A percentile compares a stretch with the other conserved stretches of the same genome.
phyloP scores from a whole-genome alignment of 2,888 invertebrate genomes.

The Plemyria rubiginata region DNA sequence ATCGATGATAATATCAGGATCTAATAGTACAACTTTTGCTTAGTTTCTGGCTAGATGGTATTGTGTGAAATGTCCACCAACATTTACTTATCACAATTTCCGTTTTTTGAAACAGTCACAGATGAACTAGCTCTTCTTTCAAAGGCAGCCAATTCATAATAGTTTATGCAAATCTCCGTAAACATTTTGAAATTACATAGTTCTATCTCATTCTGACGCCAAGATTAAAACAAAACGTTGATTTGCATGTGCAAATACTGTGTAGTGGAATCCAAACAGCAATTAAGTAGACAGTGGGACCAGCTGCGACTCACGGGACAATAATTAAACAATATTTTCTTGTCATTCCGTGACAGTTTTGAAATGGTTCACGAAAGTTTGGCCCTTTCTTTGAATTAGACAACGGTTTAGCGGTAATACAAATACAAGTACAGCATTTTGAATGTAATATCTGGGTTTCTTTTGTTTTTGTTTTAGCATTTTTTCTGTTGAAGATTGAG shows the following conservation, averaged over 20 bases:
- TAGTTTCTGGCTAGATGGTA: no score
- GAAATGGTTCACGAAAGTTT: constrained; percentile 47
- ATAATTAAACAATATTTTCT: constrained; percentile 78
- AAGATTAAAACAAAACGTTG: constrained; percentile 75
- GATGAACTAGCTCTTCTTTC: constrained; percentile 31
- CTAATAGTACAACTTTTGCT: no score
- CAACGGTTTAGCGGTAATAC: constrained; percentile 6
- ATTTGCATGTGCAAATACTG: constrained; percentile 83
- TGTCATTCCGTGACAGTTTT: constrained; percentile 54
- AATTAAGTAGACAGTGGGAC: constrained; percentile 78
- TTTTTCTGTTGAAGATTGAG: neutral
- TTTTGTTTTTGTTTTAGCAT: constrained; percentile 3
- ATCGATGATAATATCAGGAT: no score
- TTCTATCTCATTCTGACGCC: constrained; percentile 46
- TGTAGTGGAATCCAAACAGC: constrained; percentile 80
- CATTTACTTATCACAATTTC: neutral
- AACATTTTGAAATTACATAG: constrained; percentile 52
- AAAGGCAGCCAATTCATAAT: constrained; percentile 74
- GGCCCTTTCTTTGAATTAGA: constrained; percentile 18
- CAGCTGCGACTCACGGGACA: constrained; percentile 70
- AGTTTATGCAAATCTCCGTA: constrained; percentile 78
- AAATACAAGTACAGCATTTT: constrained; percentile 14
- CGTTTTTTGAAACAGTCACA: neutral
- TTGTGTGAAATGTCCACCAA: no score
- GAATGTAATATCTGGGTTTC: constrained; percentile 7